Conservation (phyloP, 2,888 invertebrate species). For the Elmis aenea region DNA sequence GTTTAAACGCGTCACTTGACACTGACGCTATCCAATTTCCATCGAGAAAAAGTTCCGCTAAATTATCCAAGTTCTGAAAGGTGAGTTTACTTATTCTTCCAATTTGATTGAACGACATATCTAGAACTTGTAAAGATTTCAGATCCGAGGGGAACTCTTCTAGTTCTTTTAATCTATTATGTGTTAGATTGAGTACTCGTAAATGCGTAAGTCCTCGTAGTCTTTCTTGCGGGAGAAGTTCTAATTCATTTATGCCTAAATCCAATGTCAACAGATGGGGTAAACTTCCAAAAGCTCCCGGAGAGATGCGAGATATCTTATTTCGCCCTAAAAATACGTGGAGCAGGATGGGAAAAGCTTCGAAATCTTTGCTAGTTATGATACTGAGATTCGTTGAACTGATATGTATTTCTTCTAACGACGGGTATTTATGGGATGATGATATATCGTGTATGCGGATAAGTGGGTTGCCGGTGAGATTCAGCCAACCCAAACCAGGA, state of each 20-base stretch:
- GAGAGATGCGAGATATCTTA: conserved; percentile 72
- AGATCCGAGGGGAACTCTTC: conserved; percentile 78
- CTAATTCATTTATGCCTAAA: conserved; percentile 76
- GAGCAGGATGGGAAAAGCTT: conserved; percentile 72
- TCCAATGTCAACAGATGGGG: conserved; percentile 73
- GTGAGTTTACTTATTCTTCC: conserved; percentile 69
- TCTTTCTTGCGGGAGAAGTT: conserved; percentile 77
- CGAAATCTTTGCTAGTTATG: conserved; percentile 79
- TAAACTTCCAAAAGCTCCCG: conserved; percentile 76
- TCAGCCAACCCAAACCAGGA: conserved; percentile 68
- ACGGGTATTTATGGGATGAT: conserved; percentile 65
- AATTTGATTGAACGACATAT: conserved; percentile 79
- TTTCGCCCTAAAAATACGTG: conserved; percentile 70
- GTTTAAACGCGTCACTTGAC: conserved; percentile 72
- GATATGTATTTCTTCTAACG: conserved; percentile 77
- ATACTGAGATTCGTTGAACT: conserved; percentile 75
- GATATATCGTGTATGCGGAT: conserved; percentile 68
- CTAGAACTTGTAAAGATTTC: conserved; percentile 70
- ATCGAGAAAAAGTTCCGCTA: conserved; percentile 72
- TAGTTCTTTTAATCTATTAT: conserved; percentile 73
- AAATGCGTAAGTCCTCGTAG: conserved; percentile 72
- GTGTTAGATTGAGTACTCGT: conserved; percentile 73
- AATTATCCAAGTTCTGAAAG: conserved; percentile 70
- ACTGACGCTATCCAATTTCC: conserved; percentile 79
- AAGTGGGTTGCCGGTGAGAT: conserved; percentile 78